Evolutionary conservation across 1,140 invertebrate species (phyloP).

Genomic region (Dufourea novaeangliae): DNA sequence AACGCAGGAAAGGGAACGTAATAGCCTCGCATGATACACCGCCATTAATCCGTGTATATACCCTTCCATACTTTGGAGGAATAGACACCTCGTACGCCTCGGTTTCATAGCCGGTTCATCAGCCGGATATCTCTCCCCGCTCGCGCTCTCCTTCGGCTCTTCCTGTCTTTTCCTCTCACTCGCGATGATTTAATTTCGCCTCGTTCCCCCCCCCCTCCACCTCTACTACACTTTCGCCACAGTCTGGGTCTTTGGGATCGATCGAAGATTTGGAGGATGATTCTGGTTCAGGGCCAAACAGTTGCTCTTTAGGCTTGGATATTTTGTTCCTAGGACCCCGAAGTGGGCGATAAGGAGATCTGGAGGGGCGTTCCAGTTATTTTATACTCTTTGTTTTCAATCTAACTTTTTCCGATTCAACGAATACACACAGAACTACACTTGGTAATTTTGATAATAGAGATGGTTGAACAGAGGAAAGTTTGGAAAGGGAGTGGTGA

Average conservation of each 20-base stretch:
- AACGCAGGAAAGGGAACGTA: constrained; percentile 71
- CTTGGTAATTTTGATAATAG: too few relatives aligned
- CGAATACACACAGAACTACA: too few relatives aligned
- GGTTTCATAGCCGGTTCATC: constrained; percentile 75
- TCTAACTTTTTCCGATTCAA: too few relatives aligned
- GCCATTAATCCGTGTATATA: constrained; percentile 73
- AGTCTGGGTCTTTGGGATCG: background rate
- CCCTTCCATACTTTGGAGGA: constrained; percentile 73
- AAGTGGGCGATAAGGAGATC: too few relatives aligned
- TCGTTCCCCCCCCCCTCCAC: background rate
- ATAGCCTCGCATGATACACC: constrained; percentile 75
- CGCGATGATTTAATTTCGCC: constrained; percentile 67
- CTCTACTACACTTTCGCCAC: background rate
- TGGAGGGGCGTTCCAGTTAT: too few relatives aligned
- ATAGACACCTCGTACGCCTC: constrained; percentile 75
- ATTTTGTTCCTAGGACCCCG: too few relatives aligned
- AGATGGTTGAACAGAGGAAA: too few relatives aligned
- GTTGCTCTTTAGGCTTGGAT: background rate
- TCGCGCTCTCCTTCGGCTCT: constrained; percentile 29
- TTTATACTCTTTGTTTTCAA: too few relatives aligned
- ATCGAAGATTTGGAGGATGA: background rate
- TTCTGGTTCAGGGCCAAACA: background rate
- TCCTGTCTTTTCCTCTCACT: constrained; percentile 63
- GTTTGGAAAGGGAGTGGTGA: too few relatives aligned
- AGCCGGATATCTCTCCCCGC: constrained; percentile 69